Percentiles rank a stretch among this genome's conserved stretches.
These are phyloP conservation scores for Camelus dromedarius DNA, from an alignment of 2,113 vertebrate genomes.

Conservation along the genomic window DNA sequence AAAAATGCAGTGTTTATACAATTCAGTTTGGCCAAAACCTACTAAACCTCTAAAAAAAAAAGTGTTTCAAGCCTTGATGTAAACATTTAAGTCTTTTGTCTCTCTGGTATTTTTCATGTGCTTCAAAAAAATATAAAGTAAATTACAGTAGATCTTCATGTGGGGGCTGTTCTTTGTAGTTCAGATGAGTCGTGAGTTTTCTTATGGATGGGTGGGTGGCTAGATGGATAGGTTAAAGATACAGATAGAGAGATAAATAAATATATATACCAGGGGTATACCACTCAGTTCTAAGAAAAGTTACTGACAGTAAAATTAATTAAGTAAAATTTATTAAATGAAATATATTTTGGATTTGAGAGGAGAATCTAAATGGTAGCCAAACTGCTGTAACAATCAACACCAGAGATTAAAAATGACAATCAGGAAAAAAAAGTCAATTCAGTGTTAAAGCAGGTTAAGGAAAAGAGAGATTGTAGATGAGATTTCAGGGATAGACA, in stretches of 20 bases:
- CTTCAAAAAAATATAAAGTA: neutral
- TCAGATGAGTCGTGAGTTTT: neutral
- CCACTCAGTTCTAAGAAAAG: neutral
- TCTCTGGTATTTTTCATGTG: neutral
- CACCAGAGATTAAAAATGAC: slow-evolving; percentile 24
- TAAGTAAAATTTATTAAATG: neutral
- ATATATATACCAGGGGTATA: neutral
- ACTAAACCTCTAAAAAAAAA: neutral
- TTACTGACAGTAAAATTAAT: neutral
- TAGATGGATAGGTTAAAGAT: neutral
- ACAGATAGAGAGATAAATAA: neutral
- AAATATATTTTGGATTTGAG: neutral
- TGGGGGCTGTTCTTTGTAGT: neutral
- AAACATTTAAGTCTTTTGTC: neutral
- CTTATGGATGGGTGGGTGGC: neutral
- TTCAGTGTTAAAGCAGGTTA: neutral
- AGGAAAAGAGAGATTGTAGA: neutral
- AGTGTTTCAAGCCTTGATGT: neutral
- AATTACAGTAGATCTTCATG: neutral
- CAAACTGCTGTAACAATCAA: neutral
- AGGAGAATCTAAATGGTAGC: neutral
- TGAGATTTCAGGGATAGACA: neutral
- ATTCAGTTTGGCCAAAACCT: neutral
- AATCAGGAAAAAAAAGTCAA: neutral
- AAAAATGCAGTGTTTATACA: neutral